Evolutionary conservation across 2,888 invertebrate species (phyloP), one percentile per base, ranked within the genome.

Genomic region (Orthosia incerta): DNA sequence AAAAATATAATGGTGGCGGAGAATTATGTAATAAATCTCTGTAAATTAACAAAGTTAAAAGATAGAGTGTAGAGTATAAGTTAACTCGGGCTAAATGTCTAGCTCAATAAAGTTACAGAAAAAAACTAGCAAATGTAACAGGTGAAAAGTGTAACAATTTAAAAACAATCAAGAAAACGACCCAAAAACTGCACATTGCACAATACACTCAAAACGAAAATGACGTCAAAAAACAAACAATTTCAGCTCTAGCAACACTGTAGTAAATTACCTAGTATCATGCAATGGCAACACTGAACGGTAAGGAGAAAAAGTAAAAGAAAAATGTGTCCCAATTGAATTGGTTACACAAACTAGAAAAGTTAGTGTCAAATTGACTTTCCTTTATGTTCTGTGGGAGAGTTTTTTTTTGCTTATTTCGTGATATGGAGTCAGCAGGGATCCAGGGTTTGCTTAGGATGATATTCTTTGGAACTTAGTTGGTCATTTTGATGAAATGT

Each of bases 271-370:
- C 46, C 50, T 46, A 62, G 64, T 68, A 78, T 72, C 78, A 71
- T 79, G 60, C 56, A 79, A 46, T 83, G 67, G 74, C 67, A 71
- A 65, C 80, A 79, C 71, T 51, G 74, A 83, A 65, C 67, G 80
- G 65, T 81, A 71, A 67, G 61, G 65, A 73, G 71, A 73, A 84
- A 78, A 80, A 83, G 84, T 76, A 82, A 83, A 82, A 74, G 76
- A 80, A 80, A 86, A 87, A 86, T 84, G 86, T 75, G 67, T 68
- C 68, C 71, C 84, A 86, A 87, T 87, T 87, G 79, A 87, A 87
- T 87, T 87, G 87, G 79, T 80, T 84, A 83, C 69, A 79, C 79
- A 87, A 86, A 87, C 83, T 86, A 83, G 79, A 59, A 76, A 85
- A 83, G 86, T 85, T 87, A 84, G 63, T 57, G 62, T 62, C 66